Conservation (phyloP, 2,888 invertebrate genomes). For the Xylophagus ater region DNA sequence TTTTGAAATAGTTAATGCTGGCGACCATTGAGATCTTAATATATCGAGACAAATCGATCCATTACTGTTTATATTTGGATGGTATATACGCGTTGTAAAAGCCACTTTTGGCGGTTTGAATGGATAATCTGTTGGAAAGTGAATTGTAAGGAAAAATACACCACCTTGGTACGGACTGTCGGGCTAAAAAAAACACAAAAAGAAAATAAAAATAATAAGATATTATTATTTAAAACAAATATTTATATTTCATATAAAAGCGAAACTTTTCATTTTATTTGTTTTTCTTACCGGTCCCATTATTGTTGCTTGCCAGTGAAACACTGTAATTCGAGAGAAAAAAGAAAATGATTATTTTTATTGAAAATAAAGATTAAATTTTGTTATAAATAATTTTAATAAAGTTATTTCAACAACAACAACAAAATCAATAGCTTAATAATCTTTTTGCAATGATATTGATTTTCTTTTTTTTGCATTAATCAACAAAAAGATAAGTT, state of each 20-base stretch:
- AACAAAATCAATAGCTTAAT: no score
- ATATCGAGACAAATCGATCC: conserved; percentile 99
- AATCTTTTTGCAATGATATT: no score
- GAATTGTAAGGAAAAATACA: conserved; percentile 99
- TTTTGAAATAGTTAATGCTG: conserved; percentile 99
- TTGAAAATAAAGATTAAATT: conserved; percentile 7
- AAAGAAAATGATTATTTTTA: conserved; percentile 21
- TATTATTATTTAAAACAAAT: no score
- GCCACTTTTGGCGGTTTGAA: conserved; percentile 99
- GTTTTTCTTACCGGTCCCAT: conserved; percentile 92
- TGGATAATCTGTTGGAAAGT: conserved; percentile 99
- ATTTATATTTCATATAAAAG: no score
- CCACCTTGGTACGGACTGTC: conserved; percentile 99
- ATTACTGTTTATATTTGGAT: conserved; percentile 99
- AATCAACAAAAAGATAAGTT: no score
- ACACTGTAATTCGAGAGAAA: conserved; percentile 66
- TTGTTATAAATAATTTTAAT: conserved; percentile 1
- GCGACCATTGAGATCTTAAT: conserved; percentile 99
- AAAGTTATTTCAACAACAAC: conserved; percentile 9
- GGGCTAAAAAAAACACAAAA: conserved; percentile 58
- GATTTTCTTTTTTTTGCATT: no score
- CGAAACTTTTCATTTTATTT: not conserved
- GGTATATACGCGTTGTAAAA: conserved; percentile 99
- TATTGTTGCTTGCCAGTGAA: conserved; percentile 99
- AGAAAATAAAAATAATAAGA: conserved; percentile 11